Conservation (phyloP, 2,888 invertebrate genomes). For the Oeneis ivallda region DNA sequence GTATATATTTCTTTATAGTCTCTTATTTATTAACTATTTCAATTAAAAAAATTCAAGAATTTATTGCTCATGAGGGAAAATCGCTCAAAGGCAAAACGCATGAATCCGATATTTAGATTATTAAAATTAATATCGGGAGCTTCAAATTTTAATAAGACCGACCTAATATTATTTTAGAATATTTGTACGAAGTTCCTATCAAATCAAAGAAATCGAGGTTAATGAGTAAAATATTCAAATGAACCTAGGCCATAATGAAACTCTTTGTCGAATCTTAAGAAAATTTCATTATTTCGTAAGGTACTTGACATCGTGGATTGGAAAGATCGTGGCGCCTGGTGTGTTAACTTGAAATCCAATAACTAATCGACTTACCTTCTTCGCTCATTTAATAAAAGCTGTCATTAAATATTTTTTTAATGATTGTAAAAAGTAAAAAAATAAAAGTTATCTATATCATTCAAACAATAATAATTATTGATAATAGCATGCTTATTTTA, state of each 20-base stretch:
- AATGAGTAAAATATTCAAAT: constrained; percentile 19
- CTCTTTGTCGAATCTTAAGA: background rate
- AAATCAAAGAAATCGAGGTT: constrained; percentile 3
- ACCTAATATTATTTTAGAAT: constrained; percentile 5
- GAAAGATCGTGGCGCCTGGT: no score
- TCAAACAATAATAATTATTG: no score
- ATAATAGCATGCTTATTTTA: no score
- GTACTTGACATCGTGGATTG: no score
- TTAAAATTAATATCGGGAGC: constrained; percentile 13
- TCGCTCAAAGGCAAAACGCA: background rate
- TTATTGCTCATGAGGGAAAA: background rate
- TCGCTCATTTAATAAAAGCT: no score
- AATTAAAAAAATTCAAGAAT: background rate
- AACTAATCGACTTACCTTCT: no score
- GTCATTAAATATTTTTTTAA: no score
- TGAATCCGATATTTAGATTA: constrained; percentile 3
- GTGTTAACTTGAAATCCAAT: no score
- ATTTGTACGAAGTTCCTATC: background rate
- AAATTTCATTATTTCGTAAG: background rate
- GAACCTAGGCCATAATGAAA: constrained; percentile 9
- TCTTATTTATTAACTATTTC: no score
- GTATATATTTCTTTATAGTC: no score
- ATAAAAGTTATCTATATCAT: no score
- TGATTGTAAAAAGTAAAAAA: no score
- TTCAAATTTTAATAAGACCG: background rate